Evolutionary conservation across 2,888 invertebrate genomes (phyloP).

Genomic region (Phymatocera aterrima): DNA sequence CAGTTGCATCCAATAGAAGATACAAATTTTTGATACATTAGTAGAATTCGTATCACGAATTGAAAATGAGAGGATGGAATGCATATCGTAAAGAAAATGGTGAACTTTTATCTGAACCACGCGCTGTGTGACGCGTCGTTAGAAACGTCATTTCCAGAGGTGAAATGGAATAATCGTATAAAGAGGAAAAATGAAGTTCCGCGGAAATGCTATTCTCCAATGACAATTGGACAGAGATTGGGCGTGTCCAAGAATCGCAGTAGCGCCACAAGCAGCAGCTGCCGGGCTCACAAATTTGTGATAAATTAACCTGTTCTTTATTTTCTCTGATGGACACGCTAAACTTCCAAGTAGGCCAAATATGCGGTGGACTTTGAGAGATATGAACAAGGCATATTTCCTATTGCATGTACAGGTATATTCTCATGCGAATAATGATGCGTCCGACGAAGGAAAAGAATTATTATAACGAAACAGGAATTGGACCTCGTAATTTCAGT

Average conservation of each 20-base stretch:
- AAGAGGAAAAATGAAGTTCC: not conserved
- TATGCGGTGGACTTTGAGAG: not conserved
- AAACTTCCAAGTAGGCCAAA: not conserved
- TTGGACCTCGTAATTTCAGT: no score
- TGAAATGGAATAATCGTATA: not conserved
- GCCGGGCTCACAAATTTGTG: conserved; percentile 36
- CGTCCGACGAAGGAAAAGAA: no score
- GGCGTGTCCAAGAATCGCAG: conserved; percentile 40
- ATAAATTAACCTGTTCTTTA: conserved; percentile 37
- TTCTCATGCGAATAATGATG: no score
- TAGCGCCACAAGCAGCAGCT: conserved; percentile 26
- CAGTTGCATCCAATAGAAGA: no score
- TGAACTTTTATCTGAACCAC: not conserved
- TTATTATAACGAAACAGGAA: no score
- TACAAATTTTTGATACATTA: no score
- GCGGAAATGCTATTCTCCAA: conserved; percentile 10
- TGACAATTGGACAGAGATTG: conserved; percentile 30
- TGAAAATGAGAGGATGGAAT: not conserved
- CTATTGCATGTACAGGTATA: no score
- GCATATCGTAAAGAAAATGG: not conserved
- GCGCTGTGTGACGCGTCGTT: conserved; percentile 19
- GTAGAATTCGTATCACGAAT: no score
- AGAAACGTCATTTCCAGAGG: conserved; percentile 22
- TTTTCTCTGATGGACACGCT: not conserved
- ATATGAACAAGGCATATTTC: no score